These are phyloP conservation scores for Accipiter virgatus DNA, from an alignment of 2,113 vertebrate genomes.

Conservation along the genomic window DNA sequence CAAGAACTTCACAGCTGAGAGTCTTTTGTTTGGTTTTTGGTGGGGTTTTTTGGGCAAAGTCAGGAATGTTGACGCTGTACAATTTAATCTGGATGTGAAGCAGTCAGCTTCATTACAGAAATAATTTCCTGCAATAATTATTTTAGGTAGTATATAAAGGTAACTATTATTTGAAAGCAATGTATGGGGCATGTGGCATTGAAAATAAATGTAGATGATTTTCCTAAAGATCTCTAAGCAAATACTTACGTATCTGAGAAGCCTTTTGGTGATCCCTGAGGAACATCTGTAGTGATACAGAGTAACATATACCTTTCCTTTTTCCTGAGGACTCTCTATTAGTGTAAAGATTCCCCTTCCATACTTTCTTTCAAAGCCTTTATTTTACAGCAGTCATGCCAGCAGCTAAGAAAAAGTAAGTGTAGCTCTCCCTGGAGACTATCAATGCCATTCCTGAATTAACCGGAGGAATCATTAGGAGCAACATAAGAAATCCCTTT, in stretches of 20 bases:
- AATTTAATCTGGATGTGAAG: not conserved
- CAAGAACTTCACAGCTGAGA: not conserved
- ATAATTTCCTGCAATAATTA: not conserved
- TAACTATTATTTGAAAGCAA: not conserved
- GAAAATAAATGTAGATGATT: not conserved
- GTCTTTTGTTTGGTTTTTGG: not conserved
- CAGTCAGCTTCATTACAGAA: not conserved
- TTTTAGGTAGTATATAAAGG: not conserved
- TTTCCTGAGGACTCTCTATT: not conserved
- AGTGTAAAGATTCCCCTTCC: not conserved
- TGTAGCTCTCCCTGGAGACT: not conserved
- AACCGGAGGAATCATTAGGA: constrained; percentile 8
- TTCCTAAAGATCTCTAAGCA: not conserved
- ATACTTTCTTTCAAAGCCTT: constrained; percentile 21
- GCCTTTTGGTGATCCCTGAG: not conserved
- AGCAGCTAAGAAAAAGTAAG: constrained; percentile 40
- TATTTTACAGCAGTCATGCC: constrained; percentile 10
- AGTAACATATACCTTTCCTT: not conserved
- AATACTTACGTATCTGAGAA: not conserved
- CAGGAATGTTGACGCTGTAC: not conserved
- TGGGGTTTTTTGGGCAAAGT: not conserved
- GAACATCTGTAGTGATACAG: not conserved
- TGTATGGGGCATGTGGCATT: not conserved
- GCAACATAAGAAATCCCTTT: not conserved
- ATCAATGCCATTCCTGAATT: not conserved